Base-by-base conservation (phyloP, 2,113 vertebrate genomes). In the Tiliqua scincoides region DNA sequence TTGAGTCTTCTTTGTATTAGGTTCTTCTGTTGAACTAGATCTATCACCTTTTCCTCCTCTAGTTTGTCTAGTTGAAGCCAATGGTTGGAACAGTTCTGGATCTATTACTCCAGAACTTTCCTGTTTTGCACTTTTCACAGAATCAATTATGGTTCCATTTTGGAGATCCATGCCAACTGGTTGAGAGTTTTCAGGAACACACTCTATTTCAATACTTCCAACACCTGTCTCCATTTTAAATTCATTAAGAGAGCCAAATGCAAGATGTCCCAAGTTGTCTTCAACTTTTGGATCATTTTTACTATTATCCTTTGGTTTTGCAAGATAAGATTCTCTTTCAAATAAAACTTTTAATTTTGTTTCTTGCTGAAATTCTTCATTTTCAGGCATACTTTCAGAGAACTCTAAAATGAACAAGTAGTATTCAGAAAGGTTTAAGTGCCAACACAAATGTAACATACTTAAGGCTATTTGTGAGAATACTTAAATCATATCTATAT, bases 11-110 rank as follows among this genome's bases (percentile, higher is more conserved):
- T 37, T 43, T 74, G 40, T 35, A 25, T 82, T 30, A 79, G 23
- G 9, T 0, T 73, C 4, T 72, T 54, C 62, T 52, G 83, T 30
- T 83, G 79, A 6, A 85, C 61, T 25, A n/a, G 76, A 40, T 43
- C 89, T n/a, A 72, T 72, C 75, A 71, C 68, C 67, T 76, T 85
- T 86, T 25, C n/a, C 67, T 89, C 84, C 80, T 85, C 89, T 91
- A 43, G 68, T 84, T 84, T 90, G 87, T 85, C 68, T 94, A 8
- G 67, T 6, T 54, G 87, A 72, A 77, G 91, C 4, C 18, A 48
- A n/a, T 4, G 71, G 15, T 4, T 93, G 84, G 62, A 75, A 4
- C 2, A 40, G 80, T 68, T 87, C 88, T 52, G 0, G 23, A 30
- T 62, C 0, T 73, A 37, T 79, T 74, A 6, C 3, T 81, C 59